A percentile compares a stretch with the other conserved stretches of the same genome.
Conservation (phyloP, 2,888 invertebrate species). For the Mesopsocus fuscifrons region DNA sequence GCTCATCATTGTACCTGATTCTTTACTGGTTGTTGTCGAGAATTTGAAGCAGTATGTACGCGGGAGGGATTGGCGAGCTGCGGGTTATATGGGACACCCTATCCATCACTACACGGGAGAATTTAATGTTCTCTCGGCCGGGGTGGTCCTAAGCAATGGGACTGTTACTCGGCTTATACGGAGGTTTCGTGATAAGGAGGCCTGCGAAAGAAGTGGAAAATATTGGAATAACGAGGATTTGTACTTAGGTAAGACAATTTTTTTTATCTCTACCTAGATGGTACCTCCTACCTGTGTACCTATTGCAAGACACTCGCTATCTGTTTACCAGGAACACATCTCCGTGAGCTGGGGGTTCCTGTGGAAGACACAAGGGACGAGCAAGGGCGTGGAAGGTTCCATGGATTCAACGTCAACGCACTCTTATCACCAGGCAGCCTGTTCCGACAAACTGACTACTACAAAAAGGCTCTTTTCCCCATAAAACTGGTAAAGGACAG, state of each 20-base stretch:
- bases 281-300: neutral
- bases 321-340: constrained; percentile 2
- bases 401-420: constrained; percentile 1
- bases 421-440: constrained; percentile 4
- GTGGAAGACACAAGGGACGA: constrained; percentile 3
- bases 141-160: neutral
- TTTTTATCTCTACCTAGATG: neutral
- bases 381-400: neutral
- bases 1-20: constrained; percentile 3
- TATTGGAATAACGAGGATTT: constrained; percentile 8
- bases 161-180: neutral
- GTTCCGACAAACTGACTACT: neutral
- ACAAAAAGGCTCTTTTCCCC: neutral
- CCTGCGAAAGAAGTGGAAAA: neutral
- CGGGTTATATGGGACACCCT: constrained; percentile 1
- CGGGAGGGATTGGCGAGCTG: neutral
- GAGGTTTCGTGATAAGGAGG: neutral
- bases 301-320: too few species aligned
- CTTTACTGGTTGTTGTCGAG: neutral
- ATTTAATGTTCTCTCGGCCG: constrained; percentile 1
- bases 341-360: neutral
- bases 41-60: neutral
- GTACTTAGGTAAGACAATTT: constrained; percentile 5
- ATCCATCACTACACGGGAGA: neutral
- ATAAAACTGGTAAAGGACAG: neutral